Evolutionary conservation across 2,888 invertebrate genomes (phyloP).

Genomic region (Endomychus coccineus): DNA sequence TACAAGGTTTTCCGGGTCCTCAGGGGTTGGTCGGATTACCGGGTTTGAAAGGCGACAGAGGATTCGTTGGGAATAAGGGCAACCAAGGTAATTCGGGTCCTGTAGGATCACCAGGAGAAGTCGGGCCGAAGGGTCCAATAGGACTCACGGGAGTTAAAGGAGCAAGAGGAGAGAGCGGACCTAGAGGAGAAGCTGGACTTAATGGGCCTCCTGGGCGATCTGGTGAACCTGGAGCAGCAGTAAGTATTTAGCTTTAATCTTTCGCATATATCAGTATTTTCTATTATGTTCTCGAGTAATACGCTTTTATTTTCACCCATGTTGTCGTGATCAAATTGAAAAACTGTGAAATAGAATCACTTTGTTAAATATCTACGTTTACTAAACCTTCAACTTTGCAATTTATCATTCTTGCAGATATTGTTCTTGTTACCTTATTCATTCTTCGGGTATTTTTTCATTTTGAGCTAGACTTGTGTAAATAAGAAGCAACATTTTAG

Average conservation of each 20-base stretch:
- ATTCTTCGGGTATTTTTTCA: too few relatives aligned
- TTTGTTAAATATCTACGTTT: too few relatives aligned
- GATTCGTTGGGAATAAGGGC: constrained; percentile 62
- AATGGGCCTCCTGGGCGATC: constrained; percentile 72
- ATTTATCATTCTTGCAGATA: too few relatives aligned
- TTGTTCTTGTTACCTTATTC: too few relatives aligned
- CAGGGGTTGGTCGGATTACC: constrained; percentile 60
- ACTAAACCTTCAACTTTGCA: too few relatives aligned
- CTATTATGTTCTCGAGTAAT: too few relatives aligned
- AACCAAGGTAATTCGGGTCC: constrained; percentile 61
- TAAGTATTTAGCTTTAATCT: constrained; percentile 43
- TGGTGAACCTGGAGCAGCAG: constrained; percentile 65
- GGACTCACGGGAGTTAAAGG: constrained; percentile 67
- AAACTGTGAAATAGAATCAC: too few relatives aligned
- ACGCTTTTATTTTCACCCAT: too few relatives aligned
- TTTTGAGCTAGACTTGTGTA: too few relatives aligned
- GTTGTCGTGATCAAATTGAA: too few relatives aligned
- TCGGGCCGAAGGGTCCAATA: constrained; percentile 53
- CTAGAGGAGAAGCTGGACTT: constrained; percentile 66
- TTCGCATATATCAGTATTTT: too few relatives aligned
- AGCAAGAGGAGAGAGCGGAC: constrained; percentile 65
- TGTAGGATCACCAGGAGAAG: constrained; percentile 55
- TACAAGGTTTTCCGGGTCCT: constrained; percentile 63
- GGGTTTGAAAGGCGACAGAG: constrained; percentile 68
- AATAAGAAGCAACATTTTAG: too few relatives aligned